Conservation (phyloP, 2,797 vertebrate species). For the Syncerus caffer region DNA sequence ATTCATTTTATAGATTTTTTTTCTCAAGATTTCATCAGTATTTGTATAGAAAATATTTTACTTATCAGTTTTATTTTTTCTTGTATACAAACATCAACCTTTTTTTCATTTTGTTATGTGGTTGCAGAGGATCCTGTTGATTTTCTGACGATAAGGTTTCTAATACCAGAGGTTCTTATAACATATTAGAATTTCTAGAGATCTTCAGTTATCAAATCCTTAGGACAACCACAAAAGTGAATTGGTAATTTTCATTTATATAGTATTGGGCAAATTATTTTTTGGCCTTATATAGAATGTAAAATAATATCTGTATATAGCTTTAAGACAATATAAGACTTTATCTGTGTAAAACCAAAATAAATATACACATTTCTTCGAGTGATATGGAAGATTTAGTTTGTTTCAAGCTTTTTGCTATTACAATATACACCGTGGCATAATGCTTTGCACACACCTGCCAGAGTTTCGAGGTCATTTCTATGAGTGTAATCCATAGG, state of each 20-base stretch:
- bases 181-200: neutral
- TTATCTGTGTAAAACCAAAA: neutral
- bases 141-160: neutral
- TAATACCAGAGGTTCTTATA: neutral
- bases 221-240: neutral
- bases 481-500: neutral
- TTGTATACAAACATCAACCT: neutral
- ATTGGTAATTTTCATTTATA: neutral
- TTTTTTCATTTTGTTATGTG: neutral
- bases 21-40: neutral
- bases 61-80: neutral
- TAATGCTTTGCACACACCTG: neutral
- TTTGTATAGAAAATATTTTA: neutral
- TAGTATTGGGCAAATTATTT: neutral
- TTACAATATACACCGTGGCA: neutral
- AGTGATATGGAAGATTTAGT: neutral
- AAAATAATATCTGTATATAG: neutral
- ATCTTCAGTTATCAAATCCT: neutral
- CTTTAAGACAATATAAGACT: neutral
- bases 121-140: neutral
- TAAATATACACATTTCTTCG: neutral
- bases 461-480: neutral
- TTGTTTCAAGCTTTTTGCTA: neutral
- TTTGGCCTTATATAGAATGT: neutral
- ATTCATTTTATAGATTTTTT: neutral